A percentile compares a stretch with the other conserved stretches of the same genome.
phyloP scores from a whole-genome alignment of 2,113 vertebrate species.

The Chloebia gouldiae region DNA sequence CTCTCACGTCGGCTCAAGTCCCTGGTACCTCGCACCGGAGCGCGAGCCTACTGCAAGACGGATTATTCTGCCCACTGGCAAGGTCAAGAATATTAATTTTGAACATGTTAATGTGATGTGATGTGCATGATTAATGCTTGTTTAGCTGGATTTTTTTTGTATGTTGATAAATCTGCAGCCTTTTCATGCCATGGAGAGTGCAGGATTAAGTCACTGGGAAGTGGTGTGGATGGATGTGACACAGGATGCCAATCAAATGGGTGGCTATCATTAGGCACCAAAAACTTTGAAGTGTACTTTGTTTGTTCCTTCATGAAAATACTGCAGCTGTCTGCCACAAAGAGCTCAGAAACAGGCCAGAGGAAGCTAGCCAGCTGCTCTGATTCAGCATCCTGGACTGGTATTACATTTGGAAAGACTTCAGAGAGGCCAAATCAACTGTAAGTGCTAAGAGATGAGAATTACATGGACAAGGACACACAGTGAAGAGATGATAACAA shows the following conservation, averaged over 20 bases:
- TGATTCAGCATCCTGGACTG: neutral
- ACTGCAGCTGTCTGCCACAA: neutral
- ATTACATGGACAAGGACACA: neutral
- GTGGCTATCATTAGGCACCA: neutral
- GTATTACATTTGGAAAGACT: neutral
- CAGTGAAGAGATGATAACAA: neutral
- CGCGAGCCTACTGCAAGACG: conserved; percentile 15
- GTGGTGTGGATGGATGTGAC: neutral
- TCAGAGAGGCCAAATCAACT: neutral
- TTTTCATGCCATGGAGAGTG: neutral
- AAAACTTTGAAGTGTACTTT: neutral
- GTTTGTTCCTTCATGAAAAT: neutral
- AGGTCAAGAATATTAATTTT: conserved; percentile 76
- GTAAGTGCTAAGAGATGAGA: neutral
- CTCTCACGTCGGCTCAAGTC: neutral
- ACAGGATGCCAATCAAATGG: neutral
- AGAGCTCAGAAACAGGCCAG: neutral
- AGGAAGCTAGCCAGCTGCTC: neutral
- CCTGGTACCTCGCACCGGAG: neutral
- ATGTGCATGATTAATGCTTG: conserved; percentile 58
- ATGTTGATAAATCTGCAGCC: conserved; percentile 46
- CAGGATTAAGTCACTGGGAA: neutral
- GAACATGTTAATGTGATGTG: conserved; percentile 67
- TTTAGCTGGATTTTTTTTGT: conserved; percentile 34
- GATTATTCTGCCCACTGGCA: conserved; percentile 60